Evolutionary conservation across 64 coral and sea anemone species (phyloP), one percentile per base, ranked within the genome.

Genomic region (Astreopora myriophthalma): DNA sequence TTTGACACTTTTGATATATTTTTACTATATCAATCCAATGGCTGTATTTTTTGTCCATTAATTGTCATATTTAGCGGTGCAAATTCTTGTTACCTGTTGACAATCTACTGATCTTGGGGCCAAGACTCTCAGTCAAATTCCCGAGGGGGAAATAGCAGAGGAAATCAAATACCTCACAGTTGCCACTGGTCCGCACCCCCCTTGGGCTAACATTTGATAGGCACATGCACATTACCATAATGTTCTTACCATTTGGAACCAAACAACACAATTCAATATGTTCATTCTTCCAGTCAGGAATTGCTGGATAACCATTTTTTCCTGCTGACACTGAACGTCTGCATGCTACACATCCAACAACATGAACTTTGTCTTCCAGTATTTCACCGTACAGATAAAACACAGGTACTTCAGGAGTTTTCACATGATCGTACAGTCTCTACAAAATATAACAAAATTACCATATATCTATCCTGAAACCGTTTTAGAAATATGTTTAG

Each of bases 261-360:
- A 89, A 34, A 71, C 30, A 81, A 24, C 33, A 75, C 23, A 81
- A 42, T 36, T 94, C 76, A 46, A 46, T 3, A 17, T 33, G 30
- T 24, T 94, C 75, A 34, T n/a, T 55, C 33, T 16, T 46, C 92
- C 92, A 94, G 49, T 81, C 92, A 40, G 67, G 76, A 19, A 81
- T 29, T 74, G 6, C 40, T 89, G 86, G 51, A 57, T 64, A 60
- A 7, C 86, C 85, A 73, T 52, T 61, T 44, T 48, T 55, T 33
- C 24, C 13, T 20, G 48, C 8, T 14, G 75, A 34, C 20, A 31
- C 22, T 3, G 28, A 89, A 13, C 28, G 35, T 71, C 7, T 92
- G 74, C 90, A 92, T 58, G 89, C 90, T 44, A 39, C 42, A 36
- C 94, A 96, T 46, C 94, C 86, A 26, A 92, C 55, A 14, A 96